Evolutionary conservation across 2,888 invertebrate genomes (phyloP).

Genomic region (Clostera curtula): DNA sequence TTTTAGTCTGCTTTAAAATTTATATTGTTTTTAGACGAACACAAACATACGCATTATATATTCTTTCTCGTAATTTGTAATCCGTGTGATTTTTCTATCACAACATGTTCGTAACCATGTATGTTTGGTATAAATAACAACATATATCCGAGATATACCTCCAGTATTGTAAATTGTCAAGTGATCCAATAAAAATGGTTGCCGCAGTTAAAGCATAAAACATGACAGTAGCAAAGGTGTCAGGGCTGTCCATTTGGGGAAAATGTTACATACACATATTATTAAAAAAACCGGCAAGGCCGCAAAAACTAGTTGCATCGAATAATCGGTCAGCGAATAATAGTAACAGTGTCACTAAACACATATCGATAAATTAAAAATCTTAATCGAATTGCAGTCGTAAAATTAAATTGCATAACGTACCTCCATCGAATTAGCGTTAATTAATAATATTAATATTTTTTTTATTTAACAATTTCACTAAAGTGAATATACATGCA

Average conservation of each 20-base stretch:
- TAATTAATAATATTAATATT: conserved; percentile 13
- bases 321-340: conserved; percentile 30
- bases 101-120: no score
- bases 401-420: conserved; percentile 28
- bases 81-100: no score
- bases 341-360: conserved; percentile 31
- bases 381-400: conserved; percentile 35
- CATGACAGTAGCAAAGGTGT: conserved; percentile 4
- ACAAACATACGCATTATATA: no score
- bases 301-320: conserved; percentile 21
- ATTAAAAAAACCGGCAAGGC: conserved; percentile 21
- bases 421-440: no score
- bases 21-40: no score
- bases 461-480: conserved; percentile 45
- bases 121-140: no score
- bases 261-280: conserved; percentile 14
- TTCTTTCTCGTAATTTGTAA: no score
- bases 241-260: conserved; percentile 21
- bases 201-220: no score
- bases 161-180: no score
- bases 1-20: no score
- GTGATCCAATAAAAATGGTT: no score
- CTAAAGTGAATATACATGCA: conserved; percentile 59
- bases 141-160: no score
- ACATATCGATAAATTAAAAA: conserved; percentile 34